Evolutionary conservation across 2,888 invertebrate species (phyloP), one percentile per base, ranked within the genome.

Genomic region (Amphiduros pacificus): DNA sequence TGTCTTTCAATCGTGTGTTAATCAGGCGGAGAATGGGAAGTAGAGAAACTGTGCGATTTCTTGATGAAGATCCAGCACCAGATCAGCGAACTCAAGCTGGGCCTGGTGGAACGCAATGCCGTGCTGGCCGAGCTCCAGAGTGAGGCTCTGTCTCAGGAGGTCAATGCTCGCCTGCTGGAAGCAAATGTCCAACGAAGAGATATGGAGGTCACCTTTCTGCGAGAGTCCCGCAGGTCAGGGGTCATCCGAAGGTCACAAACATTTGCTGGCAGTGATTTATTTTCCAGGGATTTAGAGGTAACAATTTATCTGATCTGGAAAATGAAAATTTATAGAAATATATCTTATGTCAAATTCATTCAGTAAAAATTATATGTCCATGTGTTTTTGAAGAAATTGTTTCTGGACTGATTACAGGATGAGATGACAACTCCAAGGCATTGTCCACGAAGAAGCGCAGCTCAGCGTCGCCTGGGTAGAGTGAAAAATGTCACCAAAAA

Each of bases 41-140:
- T n/a, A n/a, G n/a, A n/a, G n/a, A n/a, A n/a, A 17, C 56, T 64
- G 29, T 64, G 55, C 29, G 22, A 55, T 9, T 61, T 40, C 48
- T 24, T 64, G 9, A 29, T 27, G 9, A 55, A 56, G 17, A 32
- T 31, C 2, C 60, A 64, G 28, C 26, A 50, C 9, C 61, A 64
- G 64, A 60, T 60, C 17, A 44, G 2, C 9, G 75, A 77, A 61
- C 68, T 80, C 51, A 66, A 75, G 17, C 67, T 77, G 55, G 77
- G 78, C 62, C 73, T 79, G 62, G 65, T 75, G 55, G 77, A 79
- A 63, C 69, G 80, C 4, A 77, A 77, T 71, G 74, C 75, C 57
- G 75, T 79, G 63, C 76, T 80, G 28, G 74, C 77, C 73, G 73
- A 74, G 52, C 73, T 80, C 73, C 78, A 79, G 64, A 69, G 77